Evolutionary conservation across 2,888 invertebrate genomes (phyloP).

Genomic region (Ommatoiulus sabulosus): DNA sequence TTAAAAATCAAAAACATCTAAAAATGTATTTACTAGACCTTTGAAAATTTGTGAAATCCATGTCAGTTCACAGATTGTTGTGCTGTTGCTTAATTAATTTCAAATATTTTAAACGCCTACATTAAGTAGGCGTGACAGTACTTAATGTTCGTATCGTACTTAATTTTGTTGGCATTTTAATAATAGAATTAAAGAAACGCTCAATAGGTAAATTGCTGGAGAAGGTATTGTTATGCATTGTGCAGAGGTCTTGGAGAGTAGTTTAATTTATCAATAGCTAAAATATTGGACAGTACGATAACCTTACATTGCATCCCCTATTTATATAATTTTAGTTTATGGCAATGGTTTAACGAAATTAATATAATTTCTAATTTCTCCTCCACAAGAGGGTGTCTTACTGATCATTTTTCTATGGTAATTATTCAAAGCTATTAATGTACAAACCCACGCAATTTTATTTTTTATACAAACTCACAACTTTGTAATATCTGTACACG

Average conservation of each 20-base stretch:
- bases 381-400: no score
- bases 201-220: not conserved
- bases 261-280: not conserved
- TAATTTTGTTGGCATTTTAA: not conserved
- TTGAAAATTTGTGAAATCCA: not conserved
- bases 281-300: not conserved
- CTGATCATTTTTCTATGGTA: no score
- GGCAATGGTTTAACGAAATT: no score
- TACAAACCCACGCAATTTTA: conserved; percentile 21
- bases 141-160: not conserved
- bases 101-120: not conserved
- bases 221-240: no score
- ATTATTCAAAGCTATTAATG: conserved; percentile 3
- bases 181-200: not conserved
- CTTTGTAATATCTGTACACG: conserved; percentile 30
- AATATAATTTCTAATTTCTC: not conserved
- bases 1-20: no score
- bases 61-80: not conserved
- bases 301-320: not conserved
- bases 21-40: not conserved
- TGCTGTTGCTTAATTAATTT: not conserved
- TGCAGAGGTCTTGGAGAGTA: not conserved
- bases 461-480: conserved; percentile 39
- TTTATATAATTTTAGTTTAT: no score
- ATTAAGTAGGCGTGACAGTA: not conserved